Percentiles rank a stretch among this genome's conserved stretches.
Conservation (phyloP, 2,113 vertebrate species). For the Cyanoderma ruficeps region DNA sequence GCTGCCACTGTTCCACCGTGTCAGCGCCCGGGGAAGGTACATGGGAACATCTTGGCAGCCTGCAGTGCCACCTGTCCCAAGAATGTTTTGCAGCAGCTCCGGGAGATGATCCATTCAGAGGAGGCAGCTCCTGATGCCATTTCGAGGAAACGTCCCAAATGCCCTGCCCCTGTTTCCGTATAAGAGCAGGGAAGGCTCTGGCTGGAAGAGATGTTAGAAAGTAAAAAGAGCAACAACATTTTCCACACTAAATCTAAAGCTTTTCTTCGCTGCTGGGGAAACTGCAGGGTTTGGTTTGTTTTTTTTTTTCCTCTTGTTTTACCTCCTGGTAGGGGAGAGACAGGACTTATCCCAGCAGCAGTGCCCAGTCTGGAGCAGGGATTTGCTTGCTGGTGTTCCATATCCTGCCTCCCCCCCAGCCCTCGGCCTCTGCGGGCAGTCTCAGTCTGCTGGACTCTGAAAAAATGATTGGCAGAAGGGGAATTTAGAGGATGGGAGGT, state of each 20-base stretch:
- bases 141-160: constrained; percentile 29
- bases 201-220: constrained; percentile 43
- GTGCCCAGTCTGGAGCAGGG: constrained; percentile 32
- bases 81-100: constrained; percentile 14
- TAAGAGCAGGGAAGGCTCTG: constrained; percentile 1
- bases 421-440: not conserved
- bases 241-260: constrained; percentile 52
- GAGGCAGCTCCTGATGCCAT: not conserved
- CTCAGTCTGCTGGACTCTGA: not conserved
- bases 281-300: not conserved
- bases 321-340: not conserved
- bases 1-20: constrained; percentile 34
- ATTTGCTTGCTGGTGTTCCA: constrained; percentile 38
- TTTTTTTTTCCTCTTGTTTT: not conserved
- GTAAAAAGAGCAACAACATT: constrained; percentile 34
- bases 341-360: not conserved
- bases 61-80: not conserved
- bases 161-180: constrained; percentile 22
- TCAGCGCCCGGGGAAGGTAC: not conserved
- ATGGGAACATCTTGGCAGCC: constrained; percentile 22
- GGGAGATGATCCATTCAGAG: not conserved
- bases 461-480: not conserved
- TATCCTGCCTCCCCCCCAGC: not conserved
- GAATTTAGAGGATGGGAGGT: not conserved
- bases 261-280: constrained; percentile 42